Evolutionary conservation across 2,888 invertebrate species (phyloP), one percentile per base, ranked within the genome.

Genomic region (Mellilla xanthometata): DNA sequence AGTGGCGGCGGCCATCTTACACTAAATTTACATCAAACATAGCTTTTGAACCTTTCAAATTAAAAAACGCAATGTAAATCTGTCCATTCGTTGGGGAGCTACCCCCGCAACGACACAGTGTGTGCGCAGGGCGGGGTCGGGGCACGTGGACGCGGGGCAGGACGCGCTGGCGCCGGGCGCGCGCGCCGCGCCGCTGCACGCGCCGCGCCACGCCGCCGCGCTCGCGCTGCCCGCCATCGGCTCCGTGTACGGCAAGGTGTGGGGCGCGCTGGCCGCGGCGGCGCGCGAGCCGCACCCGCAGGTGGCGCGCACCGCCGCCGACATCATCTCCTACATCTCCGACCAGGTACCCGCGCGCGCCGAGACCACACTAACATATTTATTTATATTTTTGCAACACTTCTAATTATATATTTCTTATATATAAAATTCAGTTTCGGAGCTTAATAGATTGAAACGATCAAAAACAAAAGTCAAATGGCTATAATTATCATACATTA

Each of bases 171-270:
- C 60, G 46, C 54, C 62, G 43, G 69, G 65, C 46, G 62, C 59
- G 36, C 59, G 62, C 6, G 12, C 59, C 61, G 12, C 65, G 39
- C 64, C 63, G 50, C n/a, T 68, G 48, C 54, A 56, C 41, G 30
- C 52, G 61, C 12, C 31, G 57, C 32, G 36, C 3, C 41, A 15
- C 49, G 26, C 40, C 12, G 13, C 39, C 38, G 33, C 74, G 46
- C 66, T 76, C 24, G 36, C 74, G 48, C 72, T 83, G 64, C 83
- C 84, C 45, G 62, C 77, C 49, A 81, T 83, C 45, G 84, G 83
- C 79, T 95, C 96, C 8, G 94, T 98, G 42, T 97, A 97, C 82
- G 94, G 94, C 82, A 96, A 96, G 81, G 91, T 99, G 44, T 99
- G 98, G 98, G 91, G 93, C 59, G 94, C 95, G 11, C 90, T 99